Evolutionary conservation across 2,797 vertebrate species (phyloP).

Genomic region (Lagorchestes hirsutus): DNA sequence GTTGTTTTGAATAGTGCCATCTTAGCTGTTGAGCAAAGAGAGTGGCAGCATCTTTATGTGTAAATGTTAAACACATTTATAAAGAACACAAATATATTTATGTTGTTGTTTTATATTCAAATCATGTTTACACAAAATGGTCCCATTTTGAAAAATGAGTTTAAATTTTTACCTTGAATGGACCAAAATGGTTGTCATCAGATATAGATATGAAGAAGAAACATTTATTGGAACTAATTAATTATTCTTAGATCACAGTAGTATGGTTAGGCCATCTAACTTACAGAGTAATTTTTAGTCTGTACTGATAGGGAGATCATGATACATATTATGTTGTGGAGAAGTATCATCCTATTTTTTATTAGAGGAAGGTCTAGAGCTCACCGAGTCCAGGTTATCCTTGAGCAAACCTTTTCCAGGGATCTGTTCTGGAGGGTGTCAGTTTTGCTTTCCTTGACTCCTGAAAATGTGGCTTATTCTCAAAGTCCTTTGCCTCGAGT

Average conservation of each 20-base stretch:
- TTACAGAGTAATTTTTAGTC: conserved; percentile 16
- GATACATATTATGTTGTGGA: conserved; percentile 44
- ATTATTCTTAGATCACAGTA: background rate
- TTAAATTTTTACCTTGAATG: background rate
- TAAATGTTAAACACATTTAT: background rate
- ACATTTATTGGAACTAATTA: background rate
- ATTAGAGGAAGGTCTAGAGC: conserved; percentile 31
- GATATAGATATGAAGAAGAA: background rate
- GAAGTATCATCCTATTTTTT: background rate
- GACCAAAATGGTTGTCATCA: background rate
- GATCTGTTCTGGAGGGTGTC: conserved; percentile 32
- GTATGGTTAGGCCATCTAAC: background rate
- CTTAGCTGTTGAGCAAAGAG: background rate
- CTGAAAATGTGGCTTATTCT: background rate
- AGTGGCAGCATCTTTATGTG: background rate
- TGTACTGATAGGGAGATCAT: conserved; percentile 17
- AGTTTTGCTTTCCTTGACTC: conserved; percentile 56
- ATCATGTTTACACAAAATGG: background rate
- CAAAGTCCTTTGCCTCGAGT: conserved; percentile 46
- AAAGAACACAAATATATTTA: background rate
- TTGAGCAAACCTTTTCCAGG: conserved; percentile 35
- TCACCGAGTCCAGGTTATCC: conserved; percentile 7
- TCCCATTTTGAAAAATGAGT: background rate
- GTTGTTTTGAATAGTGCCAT: background rate
- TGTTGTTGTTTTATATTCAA: background rate